Base-by-base conservation (phyloP, 2,113 vertebrate genomes). In the Anarhynchus alexandrinus region DNA sequence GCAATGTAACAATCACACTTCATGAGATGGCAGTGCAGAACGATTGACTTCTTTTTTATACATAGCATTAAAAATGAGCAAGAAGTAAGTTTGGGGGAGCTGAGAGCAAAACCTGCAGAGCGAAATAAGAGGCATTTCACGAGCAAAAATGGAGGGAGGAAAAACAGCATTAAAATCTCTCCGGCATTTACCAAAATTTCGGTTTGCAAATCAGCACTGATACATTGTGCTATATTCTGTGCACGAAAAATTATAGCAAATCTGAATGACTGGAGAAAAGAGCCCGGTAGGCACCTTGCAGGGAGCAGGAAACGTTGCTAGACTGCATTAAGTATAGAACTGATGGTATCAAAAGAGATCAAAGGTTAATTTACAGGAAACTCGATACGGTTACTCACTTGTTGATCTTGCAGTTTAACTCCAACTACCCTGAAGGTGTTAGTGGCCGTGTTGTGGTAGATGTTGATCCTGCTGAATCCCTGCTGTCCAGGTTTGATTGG, bases 381-480 rank as follows among this genome's bases (percentile, higher is more conserved):
- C 82, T 73, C 5, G 0, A 32, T 55, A 40, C 8, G 76, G 79
- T 82, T 74, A 97, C 98, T 98, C 96, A 99, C 99, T 99, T 99
- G 99, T 98, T 99, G 99, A 97, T 99, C 99, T 98, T 99, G 99
- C 77, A 99, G 99, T 98, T 99, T 99, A 98, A 99, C 99, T 55
- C 99, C 99, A 88, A 99, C 99, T 96, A 99, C 99, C 84, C 99
- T 98, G 98, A 99, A 99, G 98, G 99, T 99, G 98, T 99, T 99
- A 84, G 98, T 99, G 98, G 99, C 98, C 20, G 99, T 99, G 97
- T 99, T 99, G 98, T 99, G 99, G 98, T 99, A 99, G 94, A 99
- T 99, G 98, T 99, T 99, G 98, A 99, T 99, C 93, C 99, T 99
- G 97, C 99, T 99, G 98, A 99, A 99, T 91, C 99, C 99, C 97